A percentile compares a stretch with the other conserved stretches of the same genome.
Evolutionary conservation across 2,797 vertebrate species (phyloP).

Genomic region (Sebastes itinus): DNA sequence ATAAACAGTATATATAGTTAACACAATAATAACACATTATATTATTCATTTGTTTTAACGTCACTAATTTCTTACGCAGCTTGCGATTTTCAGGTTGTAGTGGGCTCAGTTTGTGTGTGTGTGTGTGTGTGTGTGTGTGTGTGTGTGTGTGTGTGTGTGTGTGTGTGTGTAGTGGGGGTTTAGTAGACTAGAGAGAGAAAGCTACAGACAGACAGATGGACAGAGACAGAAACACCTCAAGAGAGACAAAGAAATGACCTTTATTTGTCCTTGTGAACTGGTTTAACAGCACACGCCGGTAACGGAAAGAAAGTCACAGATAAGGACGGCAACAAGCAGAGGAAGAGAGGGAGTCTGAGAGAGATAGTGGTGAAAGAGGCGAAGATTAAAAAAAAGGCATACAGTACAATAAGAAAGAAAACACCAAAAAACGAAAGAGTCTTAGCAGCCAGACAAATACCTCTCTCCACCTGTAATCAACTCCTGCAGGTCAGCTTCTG

Average conservation of each 20-base stretch:
- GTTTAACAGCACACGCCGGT: conserved; percentile 36
- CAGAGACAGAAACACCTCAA: conserved; percentile 3
- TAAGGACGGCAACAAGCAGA: conserved; percentile 43
- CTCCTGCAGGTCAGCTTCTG: conserved; percentile 68
- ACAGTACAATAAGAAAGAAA: background rate
- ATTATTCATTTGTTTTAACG: no score
- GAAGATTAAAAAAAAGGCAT: conserved; percentile 29
- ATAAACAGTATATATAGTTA: no score
- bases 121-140: background rate
- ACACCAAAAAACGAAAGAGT: conserved; percentile 16
- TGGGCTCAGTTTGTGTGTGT: background rate
- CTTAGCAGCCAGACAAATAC: conserved; percentile 51
- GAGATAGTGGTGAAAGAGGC: conserved; percentile 42
- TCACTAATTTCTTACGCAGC: no score
- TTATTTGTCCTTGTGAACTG: conserved; percentile 64
- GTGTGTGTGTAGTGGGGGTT: background rate
- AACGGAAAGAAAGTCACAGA: conserved; percentile 46
- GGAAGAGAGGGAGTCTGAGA: conserved; percentile 28
- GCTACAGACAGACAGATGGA: conserved; percentile 1
- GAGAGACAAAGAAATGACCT: conserved; percentile 57
- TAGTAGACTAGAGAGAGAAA: background rate
- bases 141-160: conserved; percentile 7
- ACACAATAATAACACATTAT: no score
- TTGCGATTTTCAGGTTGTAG: no score
- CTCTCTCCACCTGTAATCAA: conserved; percentile 72